These are phyloP conservation scores for Pipa parva DNA, from an alignment of 2,113 vertebrate genomes.

Conservation along the genomic window DNA sequence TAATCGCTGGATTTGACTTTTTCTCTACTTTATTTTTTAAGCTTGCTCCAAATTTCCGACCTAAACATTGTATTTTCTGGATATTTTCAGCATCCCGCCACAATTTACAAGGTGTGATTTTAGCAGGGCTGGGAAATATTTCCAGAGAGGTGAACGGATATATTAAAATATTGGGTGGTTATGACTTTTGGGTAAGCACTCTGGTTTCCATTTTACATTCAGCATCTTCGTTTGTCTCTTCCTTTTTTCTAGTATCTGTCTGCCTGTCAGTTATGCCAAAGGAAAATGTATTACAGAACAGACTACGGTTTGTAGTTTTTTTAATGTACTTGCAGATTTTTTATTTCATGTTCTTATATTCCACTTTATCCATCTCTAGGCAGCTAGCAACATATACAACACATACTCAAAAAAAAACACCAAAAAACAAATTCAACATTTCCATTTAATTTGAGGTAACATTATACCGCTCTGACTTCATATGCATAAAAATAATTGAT, in stretches of 20 bases:
- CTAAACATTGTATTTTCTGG: constrained; percentile 50
- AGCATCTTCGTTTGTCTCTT: constrained; percentile 52
- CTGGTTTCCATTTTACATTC: constrained; percentile 53
- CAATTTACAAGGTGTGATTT: constrained; percentile 61
- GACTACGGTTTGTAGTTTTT: constrained; percentile 1
- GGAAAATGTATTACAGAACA: constrained; percentile 22
- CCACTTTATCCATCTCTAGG: not conserved
- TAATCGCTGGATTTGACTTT: constrained; percentile 6
- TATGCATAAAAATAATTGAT: no score
- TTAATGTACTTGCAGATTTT: constrained; percentile 13
- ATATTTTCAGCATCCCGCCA: constrained; percentile 56
- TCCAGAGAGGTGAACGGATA: constrained; percentile 54
- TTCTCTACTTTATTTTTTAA: constrained; percentile 47
- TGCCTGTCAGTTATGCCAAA: constrained; percentile 48
- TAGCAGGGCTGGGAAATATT: constrained; percentile 60
- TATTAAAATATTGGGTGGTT: constrained; percentile 49
- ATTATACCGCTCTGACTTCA: no score
- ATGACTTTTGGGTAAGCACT: constrained; percentile 49
- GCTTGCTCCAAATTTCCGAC: constrained; percentile 59
- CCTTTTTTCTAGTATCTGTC: constrained; percentile 53
- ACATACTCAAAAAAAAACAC: not conserved
- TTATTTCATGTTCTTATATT: not conserved
- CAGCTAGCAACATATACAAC: not conserved
- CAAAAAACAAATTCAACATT: no score
- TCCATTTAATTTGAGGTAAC: no score